phyloP scores from a whole-genome alignment of 2,797 vertebrate species.

The Acropternis orthonyx region DNA sequence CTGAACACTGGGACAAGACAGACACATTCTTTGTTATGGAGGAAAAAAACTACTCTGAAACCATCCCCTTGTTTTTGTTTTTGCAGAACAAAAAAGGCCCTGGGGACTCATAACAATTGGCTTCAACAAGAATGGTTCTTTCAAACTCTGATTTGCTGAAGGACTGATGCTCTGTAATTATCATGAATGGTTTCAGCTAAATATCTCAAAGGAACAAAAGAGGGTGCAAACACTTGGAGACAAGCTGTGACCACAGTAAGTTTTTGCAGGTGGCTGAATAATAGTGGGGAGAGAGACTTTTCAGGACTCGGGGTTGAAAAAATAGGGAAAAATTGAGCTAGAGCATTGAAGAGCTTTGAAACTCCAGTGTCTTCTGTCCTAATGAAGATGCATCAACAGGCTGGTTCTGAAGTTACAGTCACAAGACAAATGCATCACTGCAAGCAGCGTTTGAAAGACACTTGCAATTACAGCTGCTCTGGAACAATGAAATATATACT shows the following conservation, averaged over 20 bases:
- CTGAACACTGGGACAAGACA: background rate
- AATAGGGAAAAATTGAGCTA: background rate
- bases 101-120: background rate
- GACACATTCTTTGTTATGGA: background rate
- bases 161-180: conserved; percentile 1
- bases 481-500: conserved; percentile 68
- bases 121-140: background rate
- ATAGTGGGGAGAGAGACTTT: background rate
- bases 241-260: background rate
- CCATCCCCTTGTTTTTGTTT: background rate
- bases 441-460: conserved; percentile 46
- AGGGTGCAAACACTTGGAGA: background rate
- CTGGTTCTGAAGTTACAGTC: conserved; percentile 11
- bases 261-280: conserved; percentile 14
- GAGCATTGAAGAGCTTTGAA: background rate
- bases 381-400: conserved; percentile 29
- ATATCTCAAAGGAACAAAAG: background rate
- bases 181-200: background rate
- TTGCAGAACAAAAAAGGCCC: background rate
- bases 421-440: conserved; percentile 24
- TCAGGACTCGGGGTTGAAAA: background rate
- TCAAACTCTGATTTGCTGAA: conserved; percentile 14
- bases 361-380: background rate
- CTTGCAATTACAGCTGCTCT: conserved; percentile 59
- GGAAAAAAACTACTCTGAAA: background rate